These are phyloP conservation scores for Stenotaenia linearis DNA, from an alignment of 2,888 invertebrate genomes.

Conservation along the genomic window DNA sequence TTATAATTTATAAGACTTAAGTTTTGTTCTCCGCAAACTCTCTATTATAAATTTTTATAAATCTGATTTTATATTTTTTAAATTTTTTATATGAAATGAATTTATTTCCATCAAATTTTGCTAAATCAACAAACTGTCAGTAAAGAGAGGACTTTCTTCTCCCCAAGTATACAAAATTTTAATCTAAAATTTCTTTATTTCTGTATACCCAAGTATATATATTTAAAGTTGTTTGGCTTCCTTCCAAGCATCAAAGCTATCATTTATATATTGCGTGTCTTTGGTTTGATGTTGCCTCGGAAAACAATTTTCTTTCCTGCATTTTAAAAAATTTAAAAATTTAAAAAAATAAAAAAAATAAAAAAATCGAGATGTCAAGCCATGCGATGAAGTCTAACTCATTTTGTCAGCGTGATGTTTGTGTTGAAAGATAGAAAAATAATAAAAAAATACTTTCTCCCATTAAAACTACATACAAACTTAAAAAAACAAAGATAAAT, in stretches of 20 bases:
- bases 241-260: constrained; percentile 3
- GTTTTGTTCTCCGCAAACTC: too few relatives aligned
- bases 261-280: background rate
- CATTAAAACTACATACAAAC: background rate
- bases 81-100: too few relatives aligned
- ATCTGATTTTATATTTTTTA: too few relatives aligned
- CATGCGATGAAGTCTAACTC: background rate
- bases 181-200: background rate
- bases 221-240: background rate
- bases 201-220: background rate
- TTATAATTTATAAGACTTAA: too few relatives aligned
- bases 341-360: too few relatives aligned
- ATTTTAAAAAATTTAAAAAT: background rate
- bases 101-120: too few relatives aligned
- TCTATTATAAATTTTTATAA: too few relatives aligned
- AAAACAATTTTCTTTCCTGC: background rate
- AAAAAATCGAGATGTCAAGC: background rate
- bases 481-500: background rate
- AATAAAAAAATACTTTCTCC: background rate
- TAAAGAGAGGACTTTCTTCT: too few relatives aligned
- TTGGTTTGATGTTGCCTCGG: background rate
- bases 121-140: too few relatives aligned
- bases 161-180: background rate
- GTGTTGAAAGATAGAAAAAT: background rate
- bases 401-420: background rate